Conservation (phyloP, 1,140 invertebrate genomes). For the Conus betulinus region DNA sequence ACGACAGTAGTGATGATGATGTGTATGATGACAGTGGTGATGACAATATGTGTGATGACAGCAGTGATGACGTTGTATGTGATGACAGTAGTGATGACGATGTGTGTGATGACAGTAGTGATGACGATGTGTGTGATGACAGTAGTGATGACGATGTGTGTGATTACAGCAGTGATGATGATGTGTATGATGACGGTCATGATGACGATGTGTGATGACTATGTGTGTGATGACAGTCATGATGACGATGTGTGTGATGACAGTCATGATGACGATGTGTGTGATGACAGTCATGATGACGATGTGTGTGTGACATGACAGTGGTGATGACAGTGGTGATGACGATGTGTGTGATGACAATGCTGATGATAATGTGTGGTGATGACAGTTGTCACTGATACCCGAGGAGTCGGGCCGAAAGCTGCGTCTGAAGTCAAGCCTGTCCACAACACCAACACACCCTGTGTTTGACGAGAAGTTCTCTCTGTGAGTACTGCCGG, state of each 20-base stretch:
- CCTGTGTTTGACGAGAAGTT: slow-evolving; percentile 5
- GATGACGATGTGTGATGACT: no score
- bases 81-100: no score
- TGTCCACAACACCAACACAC: slow-evolving; percentile 15
- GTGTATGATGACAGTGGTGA: no score
- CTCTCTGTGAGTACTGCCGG: background rate
- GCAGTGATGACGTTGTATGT: no score
- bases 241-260: background rate
- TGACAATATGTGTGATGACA: no score
- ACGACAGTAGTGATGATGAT: no score
- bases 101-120: no score
- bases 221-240: background rate
- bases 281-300: background rate
- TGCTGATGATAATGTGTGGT: background rate
- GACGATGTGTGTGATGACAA: background rate
- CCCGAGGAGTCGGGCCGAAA: background rate
- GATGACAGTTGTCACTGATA: slow-evolving; percentile 6
- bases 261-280: background rate
- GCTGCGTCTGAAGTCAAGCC: slow-evolving; percentile 3
- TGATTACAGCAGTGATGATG: no score
- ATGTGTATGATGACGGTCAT: no score
- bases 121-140: no score
- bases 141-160: no score
- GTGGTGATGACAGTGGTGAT: background rate
- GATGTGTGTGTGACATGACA: background rate